Conservation (phyloP, 2,888 invertebrate species). For the Laothoe populi region DNA sequence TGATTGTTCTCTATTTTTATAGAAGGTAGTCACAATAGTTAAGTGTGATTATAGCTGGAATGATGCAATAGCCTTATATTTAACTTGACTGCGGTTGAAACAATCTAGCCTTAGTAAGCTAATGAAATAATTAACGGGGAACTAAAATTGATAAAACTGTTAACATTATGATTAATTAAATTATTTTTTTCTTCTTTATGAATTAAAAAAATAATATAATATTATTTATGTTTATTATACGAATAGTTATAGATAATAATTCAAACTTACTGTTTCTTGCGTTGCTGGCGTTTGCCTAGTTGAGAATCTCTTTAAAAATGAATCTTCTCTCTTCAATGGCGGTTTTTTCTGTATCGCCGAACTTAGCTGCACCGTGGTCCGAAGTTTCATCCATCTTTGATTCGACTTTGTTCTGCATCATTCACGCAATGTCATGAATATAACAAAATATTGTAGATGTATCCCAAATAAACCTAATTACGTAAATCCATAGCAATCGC, state of each 20-base stretch:
- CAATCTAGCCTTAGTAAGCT: no score
- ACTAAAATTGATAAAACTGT: no score
- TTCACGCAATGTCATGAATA: conserved; percentile 36
- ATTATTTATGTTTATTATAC: background rate
- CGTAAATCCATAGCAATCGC: conserved; percentile 25
- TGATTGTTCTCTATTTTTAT: no score
- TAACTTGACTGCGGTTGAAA: no score
- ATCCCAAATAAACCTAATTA: conserved; percentile 30
- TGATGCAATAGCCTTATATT: no score
- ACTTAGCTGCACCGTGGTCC: conserved; percentile 96
- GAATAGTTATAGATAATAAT: conserved; percentile 25
- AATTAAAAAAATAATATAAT: no score
- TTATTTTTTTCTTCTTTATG: no score
- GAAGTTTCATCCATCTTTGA: conserved; percentile 97
- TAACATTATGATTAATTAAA: no score
- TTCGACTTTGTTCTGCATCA: conserved; percentile 94
- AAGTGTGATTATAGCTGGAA: no score
- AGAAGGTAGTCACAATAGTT: no score
- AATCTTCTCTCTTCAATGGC: conserved; percentile 95
- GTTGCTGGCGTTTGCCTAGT: conserved; percentile 95
- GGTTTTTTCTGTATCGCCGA: conserved; percentile 96
- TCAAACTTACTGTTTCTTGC: conserved; percentile 88
- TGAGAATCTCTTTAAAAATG: conserved; percentile 96
- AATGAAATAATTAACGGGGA: no score
- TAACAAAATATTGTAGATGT: conserved; percentile 38